Conservation (phyloP, 2,797 vertebrate species). For the Coendou prehensilis region DNA sequence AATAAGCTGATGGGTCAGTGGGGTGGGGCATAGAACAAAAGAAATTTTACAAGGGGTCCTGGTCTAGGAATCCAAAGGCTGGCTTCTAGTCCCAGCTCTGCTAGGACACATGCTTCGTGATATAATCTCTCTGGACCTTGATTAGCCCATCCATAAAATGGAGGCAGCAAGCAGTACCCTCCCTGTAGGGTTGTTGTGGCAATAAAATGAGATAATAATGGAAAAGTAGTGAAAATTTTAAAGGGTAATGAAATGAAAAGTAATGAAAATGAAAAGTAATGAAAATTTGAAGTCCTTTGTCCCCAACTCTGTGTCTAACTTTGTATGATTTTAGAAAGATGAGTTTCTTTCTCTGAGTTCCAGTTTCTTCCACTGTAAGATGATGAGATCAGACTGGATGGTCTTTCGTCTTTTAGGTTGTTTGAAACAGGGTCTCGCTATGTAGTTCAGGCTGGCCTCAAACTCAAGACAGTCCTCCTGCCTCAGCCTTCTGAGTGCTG, state of each 20-base stretch:
- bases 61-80: neutral
- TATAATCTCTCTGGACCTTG: neutral
- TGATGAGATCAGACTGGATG: neutral
- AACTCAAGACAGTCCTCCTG: neutral
- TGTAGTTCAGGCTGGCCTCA: neutral
- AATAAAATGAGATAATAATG: neutral
- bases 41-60: neutral
- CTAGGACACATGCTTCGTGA: neutral
- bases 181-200: neutral
- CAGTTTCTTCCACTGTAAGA: neutral
- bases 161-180: neutral
- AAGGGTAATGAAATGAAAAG: neutral
- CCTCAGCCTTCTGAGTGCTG: neutral
- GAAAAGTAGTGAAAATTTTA: neutral
- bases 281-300: neutral
- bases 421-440: neutral
- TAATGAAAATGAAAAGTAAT: neutral
- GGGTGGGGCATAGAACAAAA: neutral
- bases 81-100: neutral
- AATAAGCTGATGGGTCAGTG: neutral
- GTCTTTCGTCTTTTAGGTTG: neutral
- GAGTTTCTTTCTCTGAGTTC: neutral
- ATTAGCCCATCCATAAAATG: neutral
- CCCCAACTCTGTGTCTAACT: neutral
- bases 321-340: neutral